A percentile compares a stretch with the other conserved stretches of the same genome.
These are phyloP conservation scores for Drosophila bifasciata DNA, from an alignment of 1,140 invertebrate genomes.

Conservation along the genomic window DNA sequence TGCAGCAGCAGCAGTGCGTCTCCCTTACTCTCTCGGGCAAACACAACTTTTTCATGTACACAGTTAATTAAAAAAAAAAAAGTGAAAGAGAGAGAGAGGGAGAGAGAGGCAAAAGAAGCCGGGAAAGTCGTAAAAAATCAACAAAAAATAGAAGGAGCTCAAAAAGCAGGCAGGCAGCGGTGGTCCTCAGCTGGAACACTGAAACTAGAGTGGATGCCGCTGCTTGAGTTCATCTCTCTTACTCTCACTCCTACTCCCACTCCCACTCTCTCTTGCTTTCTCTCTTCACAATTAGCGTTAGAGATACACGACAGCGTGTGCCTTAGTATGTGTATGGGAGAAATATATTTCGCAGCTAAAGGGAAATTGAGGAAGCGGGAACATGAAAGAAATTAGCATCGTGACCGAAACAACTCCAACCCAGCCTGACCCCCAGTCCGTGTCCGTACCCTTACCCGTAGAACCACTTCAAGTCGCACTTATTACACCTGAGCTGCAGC, in stretches of 20 bases:
- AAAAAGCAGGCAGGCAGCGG: constrained; percentile 25
- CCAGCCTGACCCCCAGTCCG: constrained; percentile 11
- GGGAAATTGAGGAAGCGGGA: constrained; percentile 34
- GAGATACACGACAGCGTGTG: constrained; percentile 64
- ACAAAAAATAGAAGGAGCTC: constrained; percentile 9
- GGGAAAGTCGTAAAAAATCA: constrained; percentile 45
- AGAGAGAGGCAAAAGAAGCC: constrained; percentile 12
- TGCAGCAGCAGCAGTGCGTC: constrained; percentile 31
- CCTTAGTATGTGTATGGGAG: neutral
- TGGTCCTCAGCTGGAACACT: constrained; percentile 29
- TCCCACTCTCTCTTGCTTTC: neutral
- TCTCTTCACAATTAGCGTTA: constrained; percentile 62
- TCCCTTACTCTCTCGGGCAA: constrained; percentile 44
- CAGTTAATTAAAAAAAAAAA: constrained; percentile 73
- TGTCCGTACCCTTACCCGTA: constrained; percentile 13
- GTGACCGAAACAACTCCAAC: constrained; percentile 60
- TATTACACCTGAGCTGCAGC: constrained; percentile 81
- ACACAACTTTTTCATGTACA: constrained; percentile 71
- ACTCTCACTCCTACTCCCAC: neutral
- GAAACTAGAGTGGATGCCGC: constrained; percentile 51
- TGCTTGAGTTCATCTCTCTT: constrained; percentile 41
- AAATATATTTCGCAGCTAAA: constrained; percentile 10
- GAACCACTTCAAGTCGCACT: constrained; percentile 72
- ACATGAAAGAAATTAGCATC: constrained; percentile 80
- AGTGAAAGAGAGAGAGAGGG: no score